Conservation (phyloP, 2,888 invertebrate genomes). For the Callyntrura guangdongensis region DNA sequence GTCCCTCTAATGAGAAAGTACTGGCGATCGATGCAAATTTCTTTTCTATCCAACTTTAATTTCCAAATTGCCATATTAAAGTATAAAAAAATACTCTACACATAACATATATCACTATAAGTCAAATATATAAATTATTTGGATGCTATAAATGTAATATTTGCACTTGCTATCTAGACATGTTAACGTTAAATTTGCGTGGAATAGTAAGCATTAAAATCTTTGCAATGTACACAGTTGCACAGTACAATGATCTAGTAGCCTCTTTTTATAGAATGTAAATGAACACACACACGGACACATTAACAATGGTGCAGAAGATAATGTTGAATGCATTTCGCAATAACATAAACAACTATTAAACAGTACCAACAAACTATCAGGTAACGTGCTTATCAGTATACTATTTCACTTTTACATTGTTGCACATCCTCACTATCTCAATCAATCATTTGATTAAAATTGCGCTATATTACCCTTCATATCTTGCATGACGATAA, state of each 20-base stretch:
- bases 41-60: no score
- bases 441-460: slow-evolving; percentile 1
- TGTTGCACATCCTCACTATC: slow-evolving; percentile 33
- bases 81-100: no score
- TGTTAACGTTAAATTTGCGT: not conserved
- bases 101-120: no score
- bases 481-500: not conserved
- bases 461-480: not conserved
- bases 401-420: not conserved
- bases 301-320: not conserved
- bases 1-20: no score
- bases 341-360: slow-evolving; percentile 4
- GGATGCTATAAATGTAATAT: no score
- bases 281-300: not conserved
- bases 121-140: no score
- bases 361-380: slow-evolving; percentile 3
- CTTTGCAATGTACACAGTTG: not conserved
- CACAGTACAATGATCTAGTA: slow-evolving; percentile 26
- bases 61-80: no score
- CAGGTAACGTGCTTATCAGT: not conserved
- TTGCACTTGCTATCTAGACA: no score
- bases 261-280: slow-evolving; percentile 35
- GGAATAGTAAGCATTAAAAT: not conserved
- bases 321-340: not conserved
- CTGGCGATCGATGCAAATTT: no score